Evolutionary conservation across 2,113 vertebrate genomes (phyloP).

Genomic region (Scortum barcoo): DNA sequence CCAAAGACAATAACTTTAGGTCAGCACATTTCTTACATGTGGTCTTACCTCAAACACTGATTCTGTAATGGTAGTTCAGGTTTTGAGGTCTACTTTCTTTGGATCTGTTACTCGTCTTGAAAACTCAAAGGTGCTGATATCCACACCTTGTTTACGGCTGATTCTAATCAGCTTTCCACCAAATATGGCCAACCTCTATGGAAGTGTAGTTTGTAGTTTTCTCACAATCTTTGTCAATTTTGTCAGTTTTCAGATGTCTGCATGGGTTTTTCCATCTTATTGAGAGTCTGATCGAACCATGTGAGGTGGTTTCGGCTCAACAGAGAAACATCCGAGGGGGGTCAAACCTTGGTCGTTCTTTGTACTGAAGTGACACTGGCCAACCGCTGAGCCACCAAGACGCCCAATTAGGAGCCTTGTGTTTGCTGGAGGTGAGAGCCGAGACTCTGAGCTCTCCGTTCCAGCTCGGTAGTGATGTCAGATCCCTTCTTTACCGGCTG

Average conservation of each 20-base stretch:
- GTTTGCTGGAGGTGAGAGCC: neutral
- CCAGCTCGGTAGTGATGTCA: neutral
- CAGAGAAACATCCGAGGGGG: neutral
- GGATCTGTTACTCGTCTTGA: neutral
- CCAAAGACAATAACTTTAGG: neutral
- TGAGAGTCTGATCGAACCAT: neutral
- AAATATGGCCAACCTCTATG: neutral
- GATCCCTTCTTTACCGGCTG: constrained; percentile 3
- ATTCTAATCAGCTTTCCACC: neutral
- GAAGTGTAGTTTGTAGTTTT: neutral
- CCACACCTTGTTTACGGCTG: neutral
- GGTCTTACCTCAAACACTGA: neutral
- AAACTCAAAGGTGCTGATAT: neutral
- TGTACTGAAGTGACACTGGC: neutral
- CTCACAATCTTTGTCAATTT: too few relatives aligned
- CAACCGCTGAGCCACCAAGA: neutral
- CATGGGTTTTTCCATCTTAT: neutral
- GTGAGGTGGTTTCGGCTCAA: neutral
- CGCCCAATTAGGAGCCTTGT: constrained; percentile 32
- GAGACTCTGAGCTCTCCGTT: constrained; percentile 10
- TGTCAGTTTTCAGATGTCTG: neutral
- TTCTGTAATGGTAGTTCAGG: neutral
- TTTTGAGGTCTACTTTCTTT: neutral
- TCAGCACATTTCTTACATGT: neutral
- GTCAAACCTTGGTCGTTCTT: neutral